Evolutionary conservation across 1,140 invertebrate species (phyloP).

Genomic region (Nebria ingens): DNA sequence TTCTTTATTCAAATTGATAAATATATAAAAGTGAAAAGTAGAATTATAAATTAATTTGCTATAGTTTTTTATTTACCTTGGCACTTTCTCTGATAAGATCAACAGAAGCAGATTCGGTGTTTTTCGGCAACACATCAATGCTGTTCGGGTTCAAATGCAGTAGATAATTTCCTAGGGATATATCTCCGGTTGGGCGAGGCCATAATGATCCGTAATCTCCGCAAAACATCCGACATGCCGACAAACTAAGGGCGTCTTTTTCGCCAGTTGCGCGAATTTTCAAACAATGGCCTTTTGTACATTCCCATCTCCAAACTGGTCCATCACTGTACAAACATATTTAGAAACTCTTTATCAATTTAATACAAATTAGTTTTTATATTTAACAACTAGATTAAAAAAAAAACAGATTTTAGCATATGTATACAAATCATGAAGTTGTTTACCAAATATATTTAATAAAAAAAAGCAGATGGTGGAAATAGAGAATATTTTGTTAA

Average conservation of each 20-base stretch:
- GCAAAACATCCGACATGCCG: constrained; percentile 52
- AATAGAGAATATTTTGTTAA: no score
- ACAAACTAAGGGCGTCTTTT: constrained; percentile 42
- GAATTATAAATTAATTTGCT: neutral
- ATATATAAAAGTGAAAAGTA: no score
- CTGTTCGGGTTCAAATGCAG: constrained; percentile 48
- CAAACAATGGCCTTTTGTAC: constrained; percentile 39
- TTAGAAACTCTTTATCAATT: no score
- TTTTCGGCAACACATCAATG: constrained; percentile 37
- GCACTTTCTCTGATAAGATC: constrained; percentile 36
- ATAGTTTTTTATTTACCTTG: constrained; percentile 22
- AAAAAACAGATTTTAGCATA: no score
- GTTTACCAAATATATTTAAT: no score
- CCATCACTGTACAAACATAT: no score
- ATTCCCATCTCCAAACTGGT: constrained; percentile 42
- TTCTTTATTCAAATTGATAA: no score
- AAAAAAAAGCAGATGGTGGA: no score
- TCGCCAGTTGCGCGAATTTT: constrained; percentile 40
- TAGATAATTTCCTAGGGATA: constrained; percentile 46
- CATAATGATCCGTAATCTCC: constrained; percentile 49
- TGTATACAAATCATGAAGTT: no score
- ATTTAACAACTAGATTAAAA: no score
- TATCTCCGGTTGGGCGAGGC: constrained; percentile 57
- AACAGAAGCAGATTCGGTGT: constrained; percentile 31
- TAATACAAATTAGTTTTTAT: no score